Base-by-base conservation (phyloP, 2,113 vertebrate species). In the Psittacula cyanocephala region DNA sequence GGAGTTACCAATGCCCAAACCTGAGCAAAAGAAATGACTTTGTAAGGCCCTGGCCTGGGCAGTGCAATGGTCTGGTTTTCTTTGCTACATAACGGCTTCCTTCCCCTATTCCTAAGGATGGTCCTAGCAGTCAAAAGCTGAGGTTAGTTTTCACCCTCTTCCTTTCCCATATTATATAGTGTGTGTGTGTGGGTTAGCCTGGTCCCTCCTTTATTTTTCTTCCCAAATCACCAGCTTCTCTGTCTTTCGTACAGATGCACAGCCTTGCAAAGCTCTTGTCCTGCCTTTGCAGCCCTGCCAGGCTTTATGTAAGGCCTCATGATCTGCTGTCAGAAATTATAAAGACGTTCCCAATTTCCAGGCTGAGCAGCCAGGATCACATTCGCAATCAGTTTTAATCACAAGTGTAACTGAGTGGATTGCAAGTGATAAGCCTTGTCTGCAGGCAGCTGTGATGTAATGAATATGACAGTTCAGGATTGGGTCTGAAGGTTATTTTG, bases 321-420 rank as follows among this genome's bases (percentile, higher is more conserved):
- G 94, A 94, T 96, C 84, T 46, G 84, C 94, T 94, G 96, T 96
- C 95, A 89, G 75, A 93, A 95, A 93, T 96, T 69, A 96, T 89
- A 19, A 95, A 97, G 96, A 95, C 2, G 0, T 94, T 93, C 89
- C 95, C 52, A 94, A 62, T 94, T 95, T 92, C 95, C 87, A 95
- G 49, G 88, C 93, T 71, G 81, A 95, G 93, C 93, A 86, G 92
- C 53, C 95, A 83, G 94, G 90, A 93, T 94, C 52, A 64, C 47
- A 93, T 95, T 89, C 88, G 93, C 93, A 96, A 97, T 97, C 96
- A 94, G 95, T 94, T 96, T 97, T 97, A 97, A 95, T 97, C 97
- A 97, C 81, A 41, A 96, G 80, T 93, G 91, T 92, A 97, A 96
- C 93, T 46, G 92, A 92, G 53, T 83, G 94, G 88, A 93, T 96